Evolutionary conservation across 2,888 invertebrate genomes (phyloP).

Genomic region (Erannis defoliaria): DNA sequence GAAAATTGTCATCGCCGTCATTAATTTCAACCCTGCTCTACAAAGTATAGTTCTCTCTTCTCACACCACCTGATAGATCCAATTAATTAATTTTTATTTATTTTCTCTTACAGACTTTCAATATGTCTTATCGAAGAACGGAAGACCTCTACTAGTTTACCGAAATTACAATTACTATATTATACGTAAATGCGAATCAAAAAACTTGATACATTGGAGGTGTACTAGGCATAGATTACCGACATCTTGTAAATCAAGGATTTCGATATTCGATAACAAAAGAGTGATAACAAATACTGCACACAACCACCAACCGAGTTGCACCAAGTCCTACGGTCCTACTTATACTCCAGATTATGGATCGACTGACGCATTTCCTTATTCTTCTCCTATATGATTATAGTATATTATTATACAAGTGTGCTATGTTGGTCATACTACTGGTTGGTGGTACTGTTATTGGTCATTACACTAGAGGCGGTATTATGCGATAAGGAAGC

Average conservation of each 20-base stretch:
- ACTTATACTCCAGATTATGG: not conserved
- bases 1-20: too few relatives aligned
- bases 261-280: not conserved
- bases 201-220: constrained; percentile 3
- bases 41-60: too few relatives aligned
- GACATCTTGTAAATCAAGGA: not conserved
- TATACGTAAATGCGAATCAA: not conserved
- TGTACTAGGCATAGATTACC: not conserved
- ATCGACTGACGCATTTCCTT: not conserved
- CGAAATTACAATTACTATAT: constrained; percentile 2
- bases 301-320: constrained; percentile 2
- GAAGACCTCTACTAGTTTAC: not conserved
- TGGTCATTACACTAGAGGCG: too few relatives aligned
- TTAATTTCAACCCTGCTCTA: too few relatives aligned
- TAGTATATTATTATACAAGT: too few relatives aligned
- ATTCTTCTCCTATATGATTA: too few relatives aligned
- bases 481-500: too few relatives aligned
- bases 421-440: too few relatives aligned
- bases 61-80: too few relatives aligned
- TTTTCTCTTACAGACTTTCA: not conserved
- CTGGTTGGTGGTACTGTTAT: too few relatives aligned
- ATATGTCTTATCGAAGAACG: constrained; percentile 5
- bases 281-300: not conserved
- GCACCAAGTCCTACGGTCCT: too few relatives aligned
- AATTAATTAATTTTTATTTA: not conserved